These are phyloP conservation scores for Melanostoma scalare DNA, from an alignment of 2,888 invertebrate genomes.

Conservation along the genomic window DNA sequence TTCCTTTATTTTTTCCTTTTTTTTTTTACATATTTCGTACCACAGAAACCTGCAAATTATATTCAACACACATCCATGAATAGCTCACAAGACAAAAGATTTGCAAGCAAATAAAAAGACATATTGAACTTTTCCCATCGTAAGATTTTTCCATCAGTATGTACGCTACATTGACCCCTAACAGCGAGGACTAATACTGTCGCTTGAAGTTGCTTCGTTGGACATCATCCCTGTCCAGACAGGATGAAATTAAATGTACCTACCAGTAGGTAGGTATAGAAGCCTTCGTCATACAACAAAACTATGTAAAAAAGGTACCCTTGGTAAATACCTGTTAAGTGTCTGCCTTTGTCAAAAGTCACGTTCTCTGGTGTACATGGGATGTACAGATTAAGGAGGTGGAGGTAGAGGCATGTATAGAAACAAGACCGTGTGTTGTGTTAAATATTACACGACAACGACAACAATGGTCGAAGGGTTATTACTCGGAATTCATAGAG, in stretches of 20 bases:
- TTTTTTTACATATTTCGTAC: too few species aligned
- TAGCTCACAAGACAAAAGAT: constrained; percentile 36
- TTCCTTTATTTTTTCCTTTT: constrained; percentile 18
- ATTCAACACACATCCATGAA: constrained; percentile 12
- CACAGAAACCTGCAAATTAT: constrained; percentile 11
- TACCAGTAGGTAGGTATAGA: background rate
- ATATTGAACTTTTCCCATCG: constrained; percentile 63
- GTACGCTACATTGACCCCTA: constrained; percentile 55
- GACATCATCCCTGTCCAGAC: constrained; percentile 22
- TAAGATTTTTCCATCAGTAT: background rate
- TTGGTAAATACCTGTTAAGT: constrained; percentile 56
- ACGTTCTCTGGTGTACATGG: constrained; percentile 46
- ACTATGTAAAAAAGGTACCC: constrained; percentile 1
- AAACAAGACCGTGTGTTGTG: constrained; percentile 2
- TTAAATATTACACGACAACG: constrained; percentile 1
- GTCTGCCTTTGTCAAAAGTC: constrained; percentile 64
- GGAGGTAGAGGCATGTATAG: background rate
- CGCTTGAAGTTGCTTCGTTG: constrained; percentile 25
- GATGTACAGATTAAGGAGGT: constrained; percentile 25
- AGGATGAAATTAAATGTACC: constrained; percentile 22
- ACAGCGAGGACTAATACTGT: constrained; percentile 1
- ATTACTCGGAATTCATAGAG: constrained; percentile 23
- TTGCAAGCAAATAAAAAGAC: constrained; percentile 15
- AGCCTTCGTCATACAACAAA: constrained; percentile 1
- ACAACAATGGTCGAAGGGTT: background rate